These are phyloP conservation scores for Noctua janthe DNA, from an alignment of 2,888 invertebrate genomes.

Conservation along the genomic window DNA sequence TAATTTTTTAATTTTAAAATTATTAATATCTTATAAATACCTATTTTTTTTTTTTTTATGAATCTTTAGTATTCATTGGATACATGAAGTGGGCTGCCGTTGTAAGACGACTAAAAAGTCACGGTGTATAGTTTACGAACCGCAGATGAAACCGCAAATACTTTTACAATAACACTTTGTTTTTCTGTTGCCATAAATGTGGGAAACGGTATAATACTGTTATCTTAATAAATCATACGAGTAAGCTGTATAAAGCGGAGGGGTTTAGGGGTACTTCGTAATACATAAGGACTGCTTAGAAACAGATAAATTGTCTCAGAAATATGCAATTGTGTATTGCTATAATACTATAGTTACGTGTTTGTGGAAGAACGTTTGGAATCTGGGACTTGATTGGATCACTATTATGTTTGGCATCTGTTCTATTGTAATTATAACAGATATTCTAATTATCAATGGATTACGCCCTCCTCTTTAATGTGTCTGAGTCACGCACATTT, in stretches of 20 bases:
- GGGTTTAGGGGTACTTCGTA: not conserved
- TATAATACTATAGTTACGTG: not conserved
- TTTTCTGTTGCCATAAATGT: constrained; percentile 8
- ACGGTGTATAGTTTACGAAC: not conserved
- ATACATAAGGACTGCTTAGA: constrained; percentile 1
- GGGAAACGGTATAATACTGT: constrained; percentile 8
- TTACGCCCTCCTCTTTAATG: constrained; percentile 26
- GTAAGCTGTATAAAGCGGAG: not conserved
- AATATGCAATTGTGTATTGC: not conserved
- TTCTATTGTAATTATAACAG: constrained; percentile 7
- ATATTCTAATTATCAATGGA: not conserved
- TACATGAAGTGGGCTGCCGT: too few species aligned
- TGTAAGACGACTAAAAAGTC: too few species aligned
- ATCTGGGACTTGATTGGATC: not conserved
- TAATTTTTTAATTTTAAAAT: too few species aligned
- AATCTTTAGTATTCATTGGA: too few species aligned
- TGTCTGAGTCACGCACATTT: constrained; percentile 32
- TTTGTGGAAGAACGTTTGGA: not conserved
- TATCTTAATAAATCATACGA: constrained; percentile 16
- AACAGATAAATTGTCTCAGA: not conserved
- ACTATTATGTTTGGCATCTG: not conserved
- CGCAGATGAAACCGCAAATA: constrained; percentile 34
- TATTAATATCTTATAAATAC: too few species aligned
- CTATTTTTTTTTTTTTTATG: too few species aligned
- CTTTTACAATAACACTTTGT: constrained; percentile 18